Base-by-base conservation (phyloP, 2,797 vertebrate genomes). In the Fringilla coelebs region DNA sequence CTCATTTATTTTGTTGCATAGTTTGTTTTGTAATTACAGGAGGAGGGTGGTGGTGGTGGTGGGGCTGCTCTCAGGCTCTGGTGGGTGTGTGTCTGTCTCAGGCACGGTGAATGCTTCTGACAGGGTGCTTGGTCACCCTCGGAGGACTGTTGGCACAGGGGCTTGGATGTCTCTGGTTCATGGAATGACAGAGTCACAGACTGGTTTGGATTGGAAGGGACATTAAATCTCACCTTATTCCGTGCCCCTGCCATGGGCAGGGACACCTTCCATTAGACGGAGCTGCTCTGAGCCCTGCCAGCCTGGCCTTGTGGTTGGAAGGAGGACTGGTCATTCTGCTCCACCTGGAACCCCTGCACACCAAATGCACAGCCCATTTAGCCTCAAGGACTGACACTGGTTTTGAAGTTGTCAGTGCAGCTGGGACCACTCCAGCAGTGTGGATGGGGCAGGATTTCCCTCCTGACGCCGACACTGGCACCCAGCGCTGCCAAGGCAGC, bases 1-100 rank as follows among this genome's bases (percentile, higher is more conserved):
- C 80, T 96, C 72, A 68, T 96, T 87, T 91, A 68, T 60, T 92
- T 84, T 76, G 81, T 89, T 80, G 85, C 41, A 32, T 19, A 82
- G 80, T 94, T 97, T 94, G 60, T 90, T 95, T 93, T 93, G 61
- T 88, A 88, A 83, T 93, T 95, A 88, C 26, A 15, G n/a, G 6
- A 55, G 63, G 54, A 62, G 49, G 45, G 52, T 41, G 45, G 57
- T 41, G 73, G 82, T 21, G 63, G 54, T 28, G 58, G 80, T 24
- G 66, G 81, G 73, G 71, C 63, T 70, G 77, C 55, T 43, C n/a
- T 31, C 1, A 10, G 72, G 55, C 72, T 55, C 71, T 7, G 2
- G 15, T 63, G 58, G 40, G 58, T 17, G 17, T n/a, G 61, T 21
- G 68, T 54, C 25, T 36, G 58, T 72, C 46, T n/a, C 60, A 2